Base-by-base conservation (phyloP, 2,888 invertebrate species). In the Drosophila subquinaria region DNA sequence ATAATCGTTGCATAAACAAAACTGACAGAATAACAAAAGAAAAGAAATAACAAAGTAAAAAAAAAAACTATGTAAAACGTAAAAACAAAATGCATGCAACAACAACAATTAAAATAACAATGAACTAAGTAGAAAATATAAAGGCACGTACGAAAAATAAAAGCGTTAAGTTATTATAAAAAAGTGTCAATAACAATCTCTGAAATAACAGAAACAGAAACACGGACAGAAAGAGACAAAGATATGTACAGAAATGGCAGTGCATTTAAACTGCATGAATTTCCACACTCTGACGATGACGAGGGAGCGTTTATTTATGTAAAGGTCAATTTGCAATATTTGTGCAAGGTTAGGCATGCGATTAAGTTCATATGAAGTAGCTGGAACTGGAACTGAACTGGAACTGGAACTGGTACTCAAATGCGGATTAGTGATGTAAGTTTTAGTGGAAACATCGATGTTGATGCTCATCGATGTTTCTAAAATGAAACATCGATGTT, bases 281-380 rank as follows among this genome's bases (percentile, higher is more conserved):
- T 81, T 79, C 69, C 79, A 83, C 74, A 81, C 76, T 66, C 5
- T 36, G 50, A 38, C 50, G 45, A 23, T 60, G 67, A 68, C 60
- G 62, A 56, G 59, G 62, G 23, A 73, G 70, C 75, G 68, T 66
- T 79, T 74, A 82, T 83, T 86, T 81, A 88, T 79, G 80, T 73
- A 85, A 89, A 85, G 88, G 88, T 85, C 82, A 85, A 82, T 85
- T 85, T 61, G 76, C 77, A 88, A 85, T 85, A 73, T 85, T 85
- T 88, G 82, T 65, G 86, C 85, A 89, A 85, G 85, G 90, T 88
- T 75, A 84, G 88, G 74, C 71, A 80, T 56, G 61, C 45, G 48
- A 43, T 15, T 40, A 55, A 20, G 62, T 48, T 11, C 30, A 56
- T 17, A 52, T 10, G 20, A 11, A 23, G 23, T 4, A 43, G 20